Percentiles rank a stretch among this genome's conserved stretches.
Evolutionary conservation across 2,888 invertebrate species (phyloP).

Genomic region (Coleophora flavipennella): DNA sequence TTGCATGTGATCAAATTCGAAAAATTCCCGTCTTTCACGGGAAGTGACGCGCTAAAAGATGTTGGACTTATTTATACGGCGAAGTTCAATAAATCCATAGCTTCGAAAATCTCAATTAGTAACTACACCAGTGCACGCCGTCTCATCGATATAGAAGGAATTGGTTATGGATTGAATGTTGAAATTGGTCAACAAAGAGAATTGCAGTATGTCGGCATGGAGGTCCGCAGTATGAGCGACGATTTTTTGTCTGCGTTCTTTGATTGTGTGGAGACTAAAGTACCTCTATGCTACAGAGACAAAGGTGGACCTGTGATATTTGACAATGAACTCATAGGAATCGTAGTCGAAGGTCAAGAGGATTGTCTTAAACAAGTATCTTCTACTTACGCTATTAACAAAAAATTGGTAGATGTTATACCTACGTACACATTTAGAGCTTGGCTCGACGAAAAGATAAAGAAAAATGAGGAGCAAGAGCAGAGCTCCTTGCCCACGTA

Average conservation of each 20-base stretch:
- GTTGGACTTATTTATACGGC: conserved; percentile 51
- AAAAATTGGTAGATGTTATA: conserved; percentile 39
- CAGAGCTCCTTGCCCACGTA: conserved; percentile 30
- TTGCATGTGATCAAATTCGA: conserved; percentile 46
- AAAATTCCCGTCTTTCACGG: conserved; percentile 44
- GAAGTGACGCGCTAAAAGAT: conserved; percentile 35
- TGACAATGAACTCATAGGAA: conserved; percentile 48
- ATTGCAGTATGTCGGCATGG: conserved; percentile 50
- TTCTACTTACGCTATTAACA: conserved; percentile 42
- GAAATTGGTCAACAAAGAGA: conserved; percentile 38
- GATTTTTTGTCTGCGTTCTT: conserved; percentile 34
- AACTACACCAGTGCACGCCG: conserved; percentile 34
- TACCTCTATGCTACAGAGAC: conserved; percentile 54
- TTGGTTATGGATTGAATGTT: conserved; percentile 56
- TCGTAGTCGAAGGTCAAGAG: conserved; percentile 40
- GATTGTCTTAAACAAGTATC: conserved; percentile 49
- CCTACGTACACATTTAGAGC: conserved; percentile 48
- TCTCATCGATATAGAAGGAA: conserved; percentile 38
- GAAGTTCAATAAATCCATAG: conserved; percentile 42
- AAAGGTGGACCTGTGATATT: conserved; percentile 49
- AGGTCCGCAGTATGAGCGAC: conserved; percentile 27
- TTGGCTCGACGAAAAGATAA: conserved; percentile 53
- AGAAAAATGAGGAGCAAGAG: conserved; percentile 35
- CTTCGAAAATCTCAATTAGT: conserved; percentile 43
- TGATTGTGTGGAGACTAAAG: conserved; percentile 56